Base-by-base conservation (phyloP, 2,888 invertebrate genomes). In the Auanema sp. region DNA sequence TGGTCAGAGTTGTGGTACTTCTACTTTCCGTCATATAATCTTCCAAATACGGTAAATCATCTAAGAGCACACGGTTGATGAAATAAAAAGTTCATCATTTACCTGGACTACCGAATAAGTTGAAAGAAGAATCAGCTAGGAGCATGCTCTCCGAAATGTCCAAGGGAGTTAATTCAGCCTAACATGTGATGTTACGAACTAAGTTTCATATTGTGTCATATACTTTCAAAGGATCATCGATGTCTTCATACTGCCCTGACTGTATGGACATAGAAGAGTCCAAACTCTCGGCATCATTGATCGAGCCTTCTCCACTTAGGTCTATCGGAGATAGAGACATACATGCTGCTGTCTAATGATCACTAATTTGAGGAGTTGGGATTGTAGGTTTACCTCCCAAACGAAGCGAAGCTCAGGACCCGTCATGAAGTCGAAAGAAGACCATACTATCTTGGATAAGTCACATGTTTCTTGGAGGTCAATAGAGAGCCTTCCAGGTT, bases 341-440 rank as follows among this genome's bases (percentile, higher is more conserved):
- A 33, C 8, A 3, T 10, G 14, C 8, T 56, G 50, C 4, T 59
- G 25, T 40, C 53, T 52, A 4, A 21, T 53, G n/a, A n/a, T 54
- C n/a, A 18, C 12, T 52, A 42, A n/a, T n/a, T n/a, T n/a, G n/a
- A n/a, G n/a, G n/a, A n/a, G n/a, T n/a, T n/a, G n/a, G n/a, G n/a
- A n/a, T n/a, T n/a, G n/a, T n/a, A n/a, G n/a, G n/a, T 58, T 53
- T 42, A 77, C 72, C 44, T 80, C 78, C 80, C 80, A 80, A 16
- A 76, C 75, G 63, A 80, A 80, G 44, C 70, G 68, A 56, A 80
- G 64, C 50, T 79, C 79, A 1, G 80, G 79, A 1, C 81, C 81
- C 5, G 74, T 69, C 79, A 79, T 79, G 54, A 77, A 81, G 58
- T 79, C 79, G 57, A 81, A 81, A 14, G 79, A 74, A 8, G 79